Conservation (phyloP, 2,797 vertebrate genomes). For the Fringilla coelebs region DNA sequence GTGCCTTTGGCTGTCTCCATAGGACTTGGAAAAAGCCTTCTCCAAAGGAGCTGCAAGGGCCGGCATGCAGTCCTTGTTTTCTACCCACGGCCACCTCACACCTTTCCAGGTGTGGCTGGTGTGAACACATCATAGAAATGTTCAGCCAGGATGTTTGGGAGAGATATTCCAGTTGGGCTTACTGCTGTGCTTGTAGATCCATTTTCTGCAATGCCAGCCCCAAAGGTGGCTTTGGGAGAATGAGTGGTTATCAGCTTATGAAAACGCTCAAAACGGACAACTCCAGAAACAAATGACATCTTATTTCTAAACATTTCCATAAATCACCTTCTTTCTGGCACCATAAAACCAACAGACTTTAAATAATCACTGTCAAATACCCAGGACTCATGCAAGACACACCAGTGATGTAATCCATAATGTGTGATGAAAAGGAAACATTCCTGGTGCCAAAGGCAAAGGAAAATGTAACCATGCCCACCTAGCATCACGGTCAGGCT, state of each 20-base stretch:
- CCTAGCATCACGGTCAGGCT: accelerated
- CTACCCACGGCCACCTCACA: background rate
- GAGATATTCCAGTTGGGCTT: background rate
- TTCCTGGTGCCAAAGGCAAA: background rate
- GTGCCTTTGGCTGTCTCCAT: background rate
- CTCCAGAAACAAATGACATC: background rate
- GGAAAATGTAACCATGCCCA: background rate
- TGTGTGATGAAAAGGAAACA: background rate
- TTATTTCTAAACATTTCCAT: background rate
- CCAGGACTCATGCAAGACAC: background rate
- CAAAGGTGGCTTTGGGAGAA: background rate
- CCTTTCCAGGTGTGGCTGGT: background rate
- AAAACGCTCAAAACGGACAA: background rate
- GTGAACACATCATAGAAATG: background rate
- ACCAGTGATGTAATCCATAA: background rate
- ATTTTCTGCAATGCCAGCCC: background rate
- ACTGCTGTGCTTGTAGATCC: background rate
- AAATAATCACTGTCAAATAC: background rate
- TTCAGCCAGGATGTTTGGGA: background rate
- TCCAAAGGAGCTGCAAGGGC: background rate
- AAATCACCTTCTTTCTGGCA: background rate
- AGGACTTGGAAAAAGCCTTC: background rate
- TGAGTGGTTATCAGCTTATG: background rate
- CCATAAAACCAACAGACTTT: background rate
- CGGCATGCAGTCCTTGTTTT: background rate